These are phyloP conservation scores for Drosophila takahashii DNA, from an alignment of 1,140 invertebrate genomes.

Conservation along the genomic window DNA sequence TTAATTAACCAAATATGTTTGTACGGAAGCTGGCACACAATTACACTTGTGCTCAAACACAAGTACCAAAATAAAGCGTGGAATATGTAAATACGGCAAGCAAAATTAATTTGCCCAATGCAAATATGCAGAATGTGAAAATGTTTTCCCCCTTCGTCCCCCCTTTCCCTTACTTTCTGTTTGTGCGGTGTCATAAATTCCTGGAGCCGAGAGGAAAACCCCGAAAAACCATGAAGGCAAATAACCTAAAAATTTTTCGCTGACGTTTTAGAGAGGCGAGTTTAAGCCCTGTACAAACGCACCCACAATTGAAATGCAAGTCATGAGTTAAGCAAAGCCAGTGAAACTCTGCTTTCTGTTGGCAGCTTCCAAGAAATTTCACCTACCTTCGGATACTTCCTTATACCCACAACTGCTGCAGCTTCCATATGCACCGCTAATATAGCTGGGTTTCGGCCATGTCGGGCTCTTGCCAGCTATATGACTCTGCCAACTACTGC, in stretches of 20 bases:
- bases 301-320: slow-evolving; percentile 34
- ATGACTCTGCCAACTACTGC: slow-evolving; percentile 72
- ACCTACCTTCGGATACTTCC: slow-evolving; percentile 49
- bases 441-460: slow-evolving; percentile 63
- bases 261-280: slow-evolving; percentile 18
- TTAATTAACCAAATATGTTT: slow-evolving; percentile 54
- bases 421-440: slow-evolving; percentile 58
- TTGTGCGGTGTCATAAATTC: slow-evolving; percentile 37
- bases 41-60: slow-evolving; percentile 15
- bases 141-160: not conserved
- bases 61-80: slow-evolving; percentile 1
- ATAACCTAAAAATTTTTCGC: slow-evolving; percentile 35
- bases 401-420: slow-evolving; percentile 6
- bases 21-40: slow-evolving; percentile 27
- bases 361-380: slow-evolving; percentile 74
- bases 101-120: slow-evolving; percentile 53
- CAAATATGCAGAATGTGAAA: slow-evolving; percentile 47
- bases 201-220: slow-evolving; percentile 12
- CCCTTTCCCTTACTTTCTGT: not conserved
- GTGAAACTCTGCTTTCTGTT: slow-evolving; percentile 13
- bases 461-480: slow-evolving; percentile 37
- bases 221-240: slow-evolving; percentile 34
- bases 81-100: slow-evolving; percentile 41
- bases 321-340: slow-evolving; percentile 26
- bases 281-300: slow-evolving; percentile 14